phyloP scores from a whole-genome alignment of 2,888 invertebrate genomes.

The Erebia aethiops region DNA sequence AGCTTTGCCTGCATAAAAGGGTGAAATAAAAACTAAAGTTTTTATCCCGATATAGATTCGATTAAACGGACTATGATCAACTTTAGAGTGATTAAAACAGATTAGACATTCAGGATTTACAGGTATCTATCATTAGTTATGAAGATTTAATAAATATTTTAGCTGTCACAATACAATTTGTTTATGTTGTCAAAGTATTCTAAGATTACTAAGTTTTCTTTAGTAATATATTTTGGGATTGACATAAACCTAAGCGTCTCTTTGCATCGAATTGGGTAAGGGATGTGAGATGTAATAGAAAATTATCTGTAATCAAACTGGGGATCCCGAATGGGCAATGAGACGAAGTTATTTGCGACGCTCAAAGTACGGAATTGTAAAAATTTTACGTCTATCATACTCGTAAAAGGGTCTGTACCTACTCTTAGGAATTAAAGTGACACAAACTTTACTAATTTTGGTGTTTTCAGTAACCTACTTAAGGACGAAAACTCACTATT shows the following conservation, averaged over 20 bases:
- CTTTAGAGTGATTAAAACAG: too few species aligned
- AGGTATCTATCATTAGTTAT: too few species aligned
- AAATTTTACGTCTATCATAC: conserved; percentile 50
- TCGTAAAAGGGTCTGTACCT: conserved; percentile 50
- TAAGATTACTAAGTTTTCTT: background rate
- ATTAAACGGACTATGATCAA: too few species aligned
- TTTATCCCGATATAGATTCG: too few species aligned
- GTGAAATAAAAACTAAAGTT: too few species aligned
- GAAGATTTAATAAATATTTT: too few species aligned
- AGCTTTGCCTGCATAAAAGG: too few species aligned
- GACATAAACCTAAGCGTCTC: conserved; percentile 23
- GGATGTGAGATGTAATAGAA: conserved; percentile 32
- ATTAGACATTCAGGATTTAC: too few species aligned
- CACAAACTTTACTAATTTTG: background rate
- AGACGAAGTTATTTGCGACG: conserved; percentile 37
- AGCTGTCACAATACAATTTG: too few species aligned
- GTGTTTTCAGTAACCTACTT: background rate
- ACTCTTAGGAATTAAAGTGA: conserved; percentile 40
- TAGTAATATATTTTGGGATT: conserved; percentile 10
- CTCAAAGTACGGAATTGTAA: conserved; percentile 48
- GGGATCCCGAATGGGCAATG: conserved; percentile 34
- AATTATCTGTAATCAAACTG: conserved; percentile 40
- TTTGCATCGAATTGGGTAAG: conserved; percentile 20
- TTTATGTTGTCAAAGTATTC: too few species aligned
- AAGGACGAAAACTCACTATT: too few species aligned